Conservation (phyloP, 2,888 invertebrate species). For the Drosophila siamana region DNA sequence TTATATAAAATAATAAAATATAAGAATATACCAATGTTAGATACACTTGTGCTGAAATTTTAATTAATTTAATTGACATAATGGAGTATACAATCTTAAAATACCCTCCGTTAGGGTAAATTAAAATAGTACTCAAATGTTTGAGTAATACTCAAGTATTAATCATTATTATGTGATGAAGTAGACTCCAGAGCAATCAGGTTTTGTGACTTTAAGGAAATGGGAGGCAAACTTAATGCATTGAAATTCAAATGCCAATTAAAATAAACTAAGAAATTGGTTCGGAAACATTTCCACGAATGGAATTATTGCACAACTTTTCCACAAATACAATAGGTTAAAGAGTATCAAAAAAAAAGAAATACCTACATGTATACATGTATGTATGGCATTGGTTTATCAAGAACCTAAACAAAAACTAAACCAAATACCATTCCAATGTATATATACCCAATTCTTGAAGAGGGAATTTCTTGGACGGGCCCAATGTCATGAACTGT, state of each 20-base stretch:
- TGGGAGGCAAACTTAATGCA: not conserved
- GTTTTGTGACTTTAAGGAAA: not conserved
- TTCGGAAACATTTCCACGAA: not conserved
- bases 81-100: too few species aligned
- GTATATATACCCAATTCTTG: slow-evolving; percentile 1
- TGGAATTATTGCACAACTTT: too few species aligned
- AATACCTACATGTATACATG: not conserved
- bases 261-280: not conserved
- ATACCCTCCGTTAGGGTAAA: too few species aligned
- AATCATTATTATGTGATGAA: not conserved
- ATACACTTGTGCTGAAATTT: too few species aligned
- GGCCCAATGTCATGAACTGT: slow-evolving; percentile 31
- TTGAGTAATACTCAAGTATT: not conserved
- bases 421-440: not conserved
- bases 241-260: not conserved
- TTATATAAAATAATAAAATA: not conserved
- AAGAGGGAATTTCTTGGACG: not conserved
- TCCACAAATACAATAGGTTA: too few species aligned
- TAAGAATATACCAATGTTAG: not conserved
- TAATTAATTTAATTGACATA: too few species aligned
- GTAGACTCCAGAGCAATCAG: not conserved
- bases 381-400: slow-evolving; percentile 1
- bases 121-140: not conserved
- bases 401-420: slow-evolving; percentile 2
- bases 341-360: not conserved